A percentile compares a stretch with the other conserved stretches of the same genome.
Conservation (phyloP, 2,113 vertebrate species). For the Dasyornis broadbenti region DNA sequence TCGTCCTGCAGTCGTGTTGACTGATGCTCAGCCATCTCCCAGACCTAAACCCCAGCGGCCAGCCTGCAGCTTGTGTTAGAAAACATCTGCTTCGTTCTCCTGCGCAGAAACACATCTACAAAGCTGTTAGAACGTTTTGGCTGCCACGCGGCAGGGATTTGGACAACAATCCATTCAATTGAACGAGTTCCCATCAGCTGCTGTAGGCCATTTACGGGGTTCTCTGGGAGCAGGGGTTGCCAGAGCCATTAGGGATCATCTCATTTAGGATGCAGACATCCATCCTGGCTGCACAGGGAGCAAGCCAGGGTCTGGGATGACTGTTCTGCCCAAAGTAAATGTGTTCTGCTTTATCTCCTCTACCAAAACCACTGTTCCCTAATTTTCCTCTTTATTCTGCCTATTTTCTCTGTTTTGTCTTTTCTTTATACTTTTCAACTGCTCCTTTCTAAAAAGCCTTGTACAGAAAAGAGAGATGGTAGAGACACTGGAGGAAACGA, state of each 20-base stretch:
- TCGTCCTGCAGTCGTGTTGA: rapidly evolving
- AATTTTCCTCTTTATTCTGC: neutral
- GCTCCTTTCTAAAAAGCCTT: neutral
- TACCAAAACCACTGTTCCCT: rapidly evolving
- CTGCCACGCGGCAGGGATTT: neutral
- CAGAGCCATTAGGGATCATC: neutral
- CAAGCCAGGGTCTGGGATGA: neutral
- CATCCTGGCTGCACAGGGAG: neutral
- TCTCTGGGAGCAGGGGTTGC: neutral
- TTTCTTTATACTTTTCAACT: neutral
- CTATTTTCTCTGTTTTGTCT: rapidly evolving
- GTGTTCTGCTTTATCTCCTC: neutral
- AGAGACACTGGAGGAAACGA: neutral
- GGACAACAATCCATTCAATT: neutral
- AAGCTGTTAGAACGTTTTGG: neutral
- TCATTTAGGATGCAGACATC: neutral
- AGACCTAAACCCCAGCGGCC: neutral
- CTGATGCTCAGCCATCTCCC: neutral
- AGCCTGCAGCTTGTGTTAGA: neutral
- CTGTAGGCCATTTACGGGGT: rapidly evolving
- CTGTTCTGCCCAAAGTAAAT: neutral
- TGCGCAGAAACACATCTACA: neutral
- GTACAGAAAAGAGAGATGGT: neutral
- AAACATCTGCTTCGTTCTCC: neutral
- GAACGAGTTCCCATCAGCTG: neutral